Base-by-base conservation (phyloP, 1,140 invertebrate species). In the Drosophila nigromelanica region DNA sequence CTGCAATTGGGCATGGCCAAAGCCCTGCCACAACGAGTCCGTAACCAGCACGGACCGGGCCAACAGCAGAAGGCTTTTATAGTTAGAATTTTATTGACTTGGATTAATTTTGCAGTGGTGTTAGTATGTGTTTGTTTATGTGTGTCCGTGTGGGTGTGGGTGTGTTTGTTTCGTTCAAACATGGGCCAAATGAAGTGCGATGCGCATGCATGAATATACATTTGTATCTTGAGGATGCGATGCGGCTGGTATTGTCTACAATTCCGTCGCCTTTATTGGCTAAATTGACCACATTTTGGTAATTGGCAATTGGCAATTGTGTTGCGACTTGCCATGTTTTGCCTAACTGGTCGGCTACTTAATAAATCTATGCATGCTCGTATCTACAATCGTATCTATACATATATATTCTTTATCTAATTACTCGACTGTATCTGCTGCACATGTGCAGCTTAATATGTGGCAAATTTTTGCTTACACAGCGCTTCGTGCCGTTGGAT, bases 41-140 rank as follows among this genome's bases (percentile, higher is more conserved):
- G 37, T 18, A 18, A 40, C 33, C 11, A 48, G 51, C 39, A 42
- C 42, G 27, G 59, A 27, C 37, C 11, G 47, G 30, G 51, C 30
- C n/a, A n/a, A n/a, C 59, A 12, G 35, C 30, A 59, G 58, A 70
- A 58, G 43, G 72, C 74, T 79, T 83, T 83, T 73, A 83, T 73
- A 73, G 72, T 73, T 83, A 68, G 72, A 39, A 83, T 87, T 86
- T 86, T 86, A 86, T 86, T 86, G 81, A 81, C 81, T 78, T 42
- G 81, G 81, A 81, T 86, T 86, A 87, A 71, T 71, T 80, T 40
- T 12, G 56, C 56, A 37, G 24, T 58, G 39, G 15, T 14, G 43
- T 10, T 10, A 12, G 33, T 18, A n/a, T 37, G 15, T 40, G n/a
- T 54, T 24, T 64, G 30, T 11, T 2, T 45, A 11, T 14, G 8